Conservation (phyloP, 2,113 vertebrate species). For the Hippocampus zosterae region DNA sequence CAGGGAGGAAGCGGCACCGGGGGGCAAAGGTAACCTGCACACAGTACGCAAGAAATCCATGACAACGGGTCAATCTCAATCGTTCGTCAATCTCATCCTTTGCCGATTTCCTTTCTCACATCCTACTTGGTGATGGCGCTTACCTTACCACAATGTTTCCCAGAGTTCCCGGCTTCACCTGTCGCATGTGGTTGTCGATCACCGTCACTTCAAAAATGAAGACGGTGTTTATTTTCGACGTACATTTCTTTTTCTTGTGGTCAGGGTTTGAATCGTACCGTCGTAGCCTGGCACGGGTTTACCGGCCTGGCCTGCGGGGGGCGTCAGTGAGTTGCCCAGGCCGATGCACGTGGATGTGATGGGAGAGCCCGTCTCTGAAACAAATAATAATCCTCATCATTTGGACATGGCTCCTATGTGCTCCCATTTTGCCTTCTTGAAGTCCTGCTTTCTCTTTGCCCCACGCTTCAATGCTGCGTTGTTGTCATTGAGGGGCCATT, state of each 20-base stretch:
- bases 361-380: slow-evolving; percentile 88
- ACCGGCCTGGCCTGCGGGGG: slow-evolving; percentile 90
- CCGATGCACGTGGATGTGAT: slow-evolving; percentile 89
- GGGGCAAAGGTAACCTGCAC: slow-evolving; percentile 85
- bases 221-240: too few relatives aligned
- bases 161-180: slow-evolving; percentile 78
- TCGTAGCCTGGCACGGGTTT: slow-evolving; percentile 92
- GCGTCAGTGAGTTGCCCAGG: slow-evolving; percentile 81
- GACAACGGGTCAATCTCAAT: too few relatives aligned
- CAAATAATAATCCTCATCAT: not conserved
- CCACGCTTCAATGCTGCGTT: too few relatives aligned
- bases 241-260: too few relatives aligned
- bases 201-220: slow-evolving; percentile 78
- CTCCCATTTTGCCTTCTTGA: not conserved
- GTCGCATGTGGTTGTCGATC: slow-evolving; percentile 83
- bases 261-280: slow-evolving; percentile 62
- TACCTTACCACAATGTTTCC: slow-evolving; percentile 97
- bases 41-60: not conserved
- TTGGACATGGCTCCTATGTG: not conserved
- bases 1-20: slow-evolving; percentile 85
- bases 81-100: too few relatives aligned
- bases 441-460: too few relatives aligned
- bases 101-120: too few relatives aligned
- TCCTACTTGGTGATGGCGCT: slow-evolving; percentile 48
- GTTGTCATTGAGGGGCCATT: not conserved